A percentile compares a stretch with the other conserved stretches of the same genome.
phyloP scores from a whole-genome alignment of 1,140 invertebrate species.

The Meloidogyne chitwoodi region DNA sequence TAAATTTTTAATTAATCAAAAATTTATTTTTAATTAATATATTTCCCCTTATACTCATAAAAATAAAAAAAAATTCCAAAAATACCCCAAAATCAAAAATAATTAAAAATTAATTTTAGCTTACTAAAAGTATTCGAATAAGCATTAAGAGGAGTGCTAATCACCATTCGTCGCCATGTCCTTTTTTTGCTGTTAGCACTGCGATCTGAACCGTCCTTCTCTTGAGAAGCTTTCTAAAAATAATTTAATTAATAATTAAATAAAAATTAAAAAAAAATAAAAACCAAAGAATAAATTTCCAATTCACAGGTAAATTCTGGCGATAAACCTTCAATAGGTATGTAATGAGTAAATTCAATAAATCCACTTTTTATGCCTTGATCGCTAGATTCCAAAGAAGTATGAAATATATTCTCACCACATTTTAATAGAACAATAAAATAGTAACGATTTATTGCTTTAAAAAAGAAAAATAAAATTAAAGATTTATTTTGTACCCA shows the following conservation, averaged over 20 bases:
- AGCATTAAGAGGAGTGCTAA: constrained; percentile 18
- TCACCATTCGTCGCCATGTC: constrained; percentile 18
- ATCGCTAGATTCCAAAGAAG: constrained; percentile 21
- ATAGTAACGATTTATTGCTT: constrained; percentile 29
- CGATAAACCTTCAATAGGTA: constrained; percentile 13
- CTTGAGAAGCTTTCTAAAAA: constrained; percentile 2
- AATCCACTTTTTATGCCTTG: constrained; percentile 34
- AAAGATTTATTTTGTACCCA: too few species aligned
- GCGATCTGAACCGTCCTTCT: background rate
- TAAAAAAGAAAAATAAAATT: constrained; percentile 20
- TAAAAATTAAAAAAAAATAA: background rate
- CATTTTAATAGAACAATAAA: constrained; percentile 35
- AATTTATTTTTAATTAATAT: too few species aligned
- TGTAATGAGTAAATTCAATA: constrained; percentile 34
- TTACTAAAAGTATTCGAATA: constrained; percentile 9
- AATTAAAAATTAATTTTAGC: background rate
- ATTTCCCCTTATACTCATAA: too few species aligned
- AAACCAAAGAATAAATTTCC: constrained; percentile 25
- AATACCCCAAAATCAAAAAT: too few species aligned
- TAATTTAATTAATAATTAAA: background rate
- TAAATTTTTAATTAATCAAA: too few species aligned
- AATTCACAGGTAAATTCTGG: constrained; percentile 25
- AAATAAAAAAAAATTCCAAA: too few species aligned
- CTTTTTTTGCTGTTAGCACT: constrained; percentile 9
- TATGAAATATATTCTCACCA: constrained; percentile 30